Evolutionary conservation across 2,888 invertebrate genomes (phyloP), one percentile per base, ranked within the genome.

Genomic region (Sipunculus nudus): DNA sequence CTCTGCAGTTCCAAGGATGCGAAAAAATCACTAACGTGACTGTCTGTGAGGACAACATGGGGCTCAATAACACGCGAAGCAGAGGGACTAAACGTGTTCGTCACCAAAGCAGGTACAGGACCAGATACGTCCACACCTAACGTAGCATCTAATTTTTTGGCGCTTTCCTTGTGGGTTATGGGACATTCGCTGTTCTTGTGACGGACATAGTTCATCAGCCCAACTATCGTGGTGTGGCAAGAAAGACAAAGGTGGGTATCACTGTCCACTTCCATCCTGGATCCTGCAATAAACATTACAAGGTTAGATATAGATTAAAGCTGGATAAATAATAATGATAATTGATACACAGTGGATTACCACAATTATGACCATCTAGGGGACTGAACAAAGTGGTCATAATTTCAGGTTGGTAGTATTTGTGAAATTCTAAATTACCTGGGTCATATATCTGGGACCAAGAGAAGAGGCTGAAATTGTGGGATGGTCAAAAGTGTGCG

Each of bases 181-280:
- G 50, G 85, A 73, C 93, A 93, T 68, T 88, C 88, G 32, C 87
- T 85, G 78, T 92, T 92, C 43, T 94, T 88, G 78, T 96, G 95
- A 39, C 88, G 87, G 28, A 96, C 89, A 80, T 96, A 96, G 80
- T 91, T 91, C 41, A 91, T 90, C n/a, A 96, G 86, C 0, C 95
- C 95, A 38, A 89, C 84, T 62, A 95, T 90, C 2, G 94, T 93
- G 21, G 87, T 80, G 72, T 91, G 91, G 84, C 95, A 96, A 78
- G 91, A 92, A 75, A 94, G 89, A 84, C 95, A 96, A 65, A 92
- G 88, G 78, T 96, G 95, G 3, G 88, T 90, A 83, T 95, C 93
- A 55, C 92, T 91, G 49, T 93, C 90, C 3, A 76, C 74, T 4
- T 75, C 75, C 29, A 48, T 48, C n/a, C 3, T 29, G 23, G 43